These are phyloP conservation scores for Tretioscincus oriximinensis DNA, from an alignment of 2,113 vertebrate genomes.

Conservation along the genomic window DNA sequence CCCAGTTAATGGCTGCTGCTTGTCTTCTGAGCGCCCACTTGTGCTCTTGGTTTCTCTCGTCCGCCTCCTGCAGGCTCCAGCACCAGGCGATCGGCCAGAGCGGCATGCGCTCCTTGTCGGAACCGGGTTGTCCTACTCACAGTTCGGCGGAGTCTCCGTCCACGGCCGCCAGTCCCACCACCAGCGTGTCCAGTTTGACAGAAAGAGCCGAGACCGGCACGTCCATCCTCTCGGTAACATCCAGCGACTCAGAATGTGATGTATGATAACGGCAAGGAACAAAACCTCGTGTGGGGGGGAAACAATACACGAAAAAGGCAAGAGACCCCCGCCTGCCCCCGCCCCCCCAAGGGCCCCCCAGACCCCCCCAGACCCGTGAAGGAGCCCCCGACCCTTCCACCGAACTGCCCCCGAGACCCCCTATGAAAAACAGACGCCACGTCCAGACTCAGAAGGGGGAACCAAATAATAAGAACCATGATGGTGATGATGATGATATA, in stretches of 20 bases:
- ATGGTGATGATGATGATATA: slow-evolving; percentile 43
- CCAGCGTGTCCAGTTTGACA: slow-evolving; percentile 97
- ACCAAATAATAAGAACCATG: slow-evolving; percentile 45
- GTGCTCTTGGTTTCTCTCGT: slow-evolving; percentile 68
- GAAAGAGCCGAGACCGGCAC: slow-evolving; percentile 95
- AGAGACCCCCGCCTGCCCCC: neutral
- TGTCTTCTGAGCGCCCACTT: slow-evolving; percentile 34
- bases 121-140: slow-evolving; percentile 94
- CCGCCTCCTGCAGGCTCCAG: slow-evolving; percentile 85
- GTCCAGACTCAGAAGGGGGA: slow-evolving; percentile 58
- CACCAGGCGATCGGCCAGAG: slow-evolving; percentile 97
- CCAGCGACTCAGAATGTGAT: slow-evolving; percentile 99
- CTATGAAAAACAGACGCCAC: slow-evolving; percentile 38
- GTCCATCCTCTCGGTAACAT: slow-evolving; percentile 98
- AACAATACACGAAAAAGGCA: neutral
- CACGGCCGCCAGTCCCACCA: slow-evolving; percentile 95
- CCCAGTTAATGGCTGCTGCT: neutral
- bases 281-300: slow-evolving; percentile 3
- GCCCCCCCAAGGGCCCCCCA: neutral
- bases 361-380: slow-evolving; percentile 50
- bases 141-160: slow-evolving; percentile 98
- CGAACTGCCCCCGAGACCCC: slow-evolving; percentile 18
- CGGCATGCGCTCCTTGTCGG: slow-evolving; percentile 95
- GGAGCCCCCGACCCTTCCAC: slow-evolving; percentile 23
- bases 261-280: slow-evolving; percentile 87